A percentile compares a stretch with the other conserved stretches of the same genome.
Evolutionary conservation across 1,140 invertebrate genomes (phyloP).

Genomic region (Limonius californicus): DNA sequence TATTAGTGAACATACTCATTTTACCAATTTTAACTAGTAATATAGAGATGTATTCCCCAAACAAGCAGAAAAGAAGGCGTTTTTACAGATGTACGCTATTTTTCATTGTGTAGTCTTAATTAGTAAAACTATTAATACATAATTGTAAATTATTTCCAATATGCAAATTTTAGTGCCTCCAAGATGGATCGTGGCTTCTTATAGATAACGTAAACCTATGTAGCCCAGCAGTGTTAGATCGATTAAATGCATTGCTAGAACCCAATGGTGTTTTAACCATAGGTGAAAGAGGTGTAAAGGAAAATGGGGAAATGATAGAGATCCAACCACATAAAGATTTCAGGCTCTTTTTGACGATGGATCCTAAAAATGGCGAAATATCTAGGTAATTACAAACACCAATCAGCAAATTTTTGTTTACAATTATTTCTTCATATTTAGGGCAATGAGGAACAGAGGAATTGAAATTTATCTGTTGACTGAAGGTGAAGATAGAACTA

Average conservation of each 20-base stretch:
- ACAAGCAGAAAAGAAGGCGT: too few relatives aligned
- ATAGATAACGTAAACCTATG: conserved; percentile 98
- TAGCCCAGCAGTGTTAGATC: conserved; percentile 92
- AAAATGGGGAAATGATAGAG: conserved; percentile 64
- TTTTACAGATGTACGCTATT: too few relatives aligned
- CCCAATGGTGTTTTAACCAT: conserved; percentile 85
- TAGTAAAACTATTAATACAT: too few relatives aligned
- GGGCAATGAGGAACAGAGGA: conserved; percentile 97
- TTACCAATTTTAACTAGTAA: too few relatives aligned
- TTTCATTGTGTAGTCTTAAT: too few relatives aligned
- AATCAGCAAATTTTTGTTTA: too few relatives aligned
- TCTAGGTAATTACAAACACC: conserved; percentile 75
- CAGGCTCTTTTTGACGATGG: conserved; percentile 90
- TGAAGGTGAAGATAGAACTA: conserved; percentile 42
- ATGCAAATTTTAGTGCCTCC: conserved; percentile 64
- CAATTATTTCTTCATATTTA: conserved; percentile 31
- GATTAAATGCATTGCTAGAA: conserved; percentile 93
- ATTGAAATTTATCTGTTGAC: conserved; percentile 81
- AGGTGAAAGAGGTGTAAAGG: conserved; percentile 82
- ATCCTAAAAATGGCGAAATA: conserved; percentile 92
- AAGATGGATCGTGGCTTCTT: conserved; percentile 85
- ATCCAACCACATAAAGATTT: conserved; percentile 89
- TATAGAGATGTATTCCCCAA: too few relatives aligned
- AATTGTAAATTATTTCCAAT: too few relatives aligned
- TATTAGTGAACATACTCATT: too few relatives aligned